Conservation (phyloP, 2,797 vertebrate genomes). For the Chrysocyon brachyurus region DNA sequence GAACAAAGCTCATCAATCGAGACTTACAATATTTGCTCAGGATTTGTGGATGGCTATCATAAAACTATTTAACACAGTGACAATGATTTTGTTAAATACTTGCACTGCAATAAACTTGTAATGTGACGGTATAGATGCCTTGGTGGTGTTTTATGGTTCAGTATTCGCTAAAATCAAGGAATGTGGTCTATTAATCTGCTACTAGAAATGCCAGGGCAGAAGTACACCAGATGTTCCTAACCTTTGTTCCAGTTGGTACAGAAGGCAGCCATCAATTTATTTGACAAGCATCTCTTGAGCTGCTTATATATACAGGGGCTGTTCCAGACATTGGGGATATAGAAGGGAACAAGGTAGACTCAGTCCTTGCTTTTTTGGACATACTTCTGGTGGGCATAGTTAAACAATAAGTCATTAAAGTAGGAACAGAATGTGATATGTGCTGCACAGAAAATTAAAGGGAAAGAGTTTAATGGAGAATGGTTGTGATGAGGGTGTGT, state of each 20-base stretch:
- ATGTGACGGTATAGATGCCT: background rate
- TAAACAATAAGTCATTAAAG: background rate
- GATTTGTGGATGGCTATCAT: slow-evolving; percentile 15
- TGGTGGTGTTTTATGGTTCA: slow-evolving; percentile 63
- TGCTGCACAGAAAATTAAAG: slow-evolving; percentile 18
- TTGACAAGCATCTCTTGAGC: background rate
- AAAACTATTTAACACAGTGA: slow-evolving; percentile 34
- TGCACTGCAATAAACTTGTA: slow-evolving; percentile 33
- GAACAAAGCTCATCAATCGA: background rate
- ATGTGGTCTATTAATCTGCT: slow-evolving; percentile 23
- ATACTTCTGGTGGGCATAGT: background rate
- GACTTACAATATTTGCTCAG: background rate
- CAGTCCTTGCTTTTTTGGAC: background rate
- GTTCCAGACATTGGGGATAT: background rate
- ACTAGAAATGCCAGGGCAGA: slow-evolving; percentile 50
- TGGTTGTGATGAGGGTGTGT: rapidly evolving
- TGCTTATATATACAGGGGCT: background rate
- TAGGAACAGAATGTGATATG: background rate
- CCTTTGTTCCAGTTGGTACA: background rate
- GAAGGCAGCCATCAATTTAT: slow-evolving; percentile 22
- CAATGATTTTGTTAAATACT: slow-evolving; percentile 59
- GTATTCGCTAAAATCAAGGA: slow-evolving; percentile 40
- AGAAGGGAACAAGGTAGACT: background rate
- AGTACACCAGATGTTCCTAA: background rate
- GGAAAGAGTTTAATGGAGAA: background rate